Evolutionary conservation across 2,113 vertebrate species (phyloP), one percentile per base, ranked within the genome.

Genomic region (Ophthalmolycus amberensis): DNA sequence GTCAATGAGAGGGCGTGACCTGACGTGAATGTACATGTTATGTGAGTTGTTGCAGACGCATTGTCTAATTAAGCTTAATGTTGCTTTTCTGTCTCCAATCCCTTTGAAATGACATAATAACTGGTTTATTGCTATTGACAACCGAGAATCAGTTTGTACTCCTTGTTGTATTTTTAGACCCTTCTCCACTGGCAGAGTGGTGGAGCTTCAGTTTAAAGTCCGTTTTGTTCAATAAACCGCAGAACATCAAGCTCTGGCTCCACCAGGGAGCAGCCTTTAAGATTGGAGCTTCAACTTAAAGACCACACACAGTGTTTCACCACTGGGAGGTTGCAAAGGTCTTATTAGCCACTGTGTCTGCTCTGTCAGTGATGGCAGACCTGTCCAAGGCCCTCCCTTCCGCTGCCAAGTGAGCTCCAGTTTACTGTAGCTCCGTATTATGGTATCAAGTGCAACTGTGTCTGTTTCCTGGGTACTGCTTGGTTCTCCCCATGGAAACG

Each of bases 331-430:
- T 86, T 87, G 79, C 84, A 85, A 86, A 86, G 88, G 83, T 91
- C 92, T 92, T 90, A 93, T 93, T 93, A 93, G 80, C 85, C 44
- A 42, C 83, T 59, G 79, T 89, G 77, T 71, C 32, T 59, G 48
- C 78, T 78, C 84, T 8, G 85, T 83, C 89, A 88, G 88, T 68
- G 60, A n/a, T 60, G 87, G 84, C 85, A 87, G 87, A 89, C 86
- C 85, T 77, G 80, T 77, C 89, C 91, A 79, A 40, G 89, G 80
- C 77, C 76, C 60, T 80, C 88, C 86, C 76, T 78, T 79, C 59
- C 64, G 27, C 82, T 84, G 16, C 66, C 85, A 92, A 89, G 84
- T 78, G 72, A 50, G 83, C 85, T 72, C 54, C 63, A 25, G 64
- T 85, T 71, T 58, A 63, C 44, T 78, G 82, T 54, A 78, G 77